phyloP scores from a whole-genome alignment of 2,888 invertebrate species.

The Heliconius aoede region DNA sequence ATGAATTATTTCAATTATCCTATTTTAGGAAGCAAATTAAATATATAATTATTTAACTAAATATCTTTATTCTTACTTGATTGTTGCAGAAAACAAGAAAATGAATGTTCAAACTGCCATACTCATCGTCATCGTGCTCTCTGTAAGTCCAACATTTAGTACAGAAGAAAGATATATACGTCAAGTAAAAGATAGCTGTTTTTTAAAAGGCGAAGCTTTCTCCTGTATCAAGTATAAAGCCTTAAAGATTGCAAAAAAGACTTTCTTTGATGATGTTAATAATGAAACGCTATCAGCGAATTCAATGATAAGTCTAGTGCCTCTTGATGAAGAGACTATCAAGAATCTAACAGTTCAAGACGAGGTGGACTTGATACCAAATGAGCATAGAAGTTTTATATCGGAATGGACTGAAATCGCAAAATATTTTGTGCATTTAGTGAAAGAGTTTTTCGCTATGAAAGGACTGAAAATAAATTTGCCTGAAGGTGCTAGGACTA shows the following conservation, averaged over 20 bases:
- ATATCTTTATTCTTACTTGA: not conserved
- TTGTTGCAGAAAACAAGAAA: conserved; percentile 39
- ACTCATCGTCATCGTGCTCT: conserved; percentile 32
- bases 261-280: conserved; percentile 68
- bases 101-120: conserved; percentile 39
- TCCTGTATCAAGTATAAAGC: conserved; percentile 78
- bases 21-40: not conserved
- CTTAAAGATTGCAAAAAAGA: conserved; percentile 71
- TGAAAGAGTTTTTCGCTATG: conserved; percentile 73
- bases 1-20: too few relatives aligned
- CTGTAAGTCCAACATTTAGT: conserved; percentile 34
- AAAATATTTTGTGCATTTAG: conserved; percentile 72
- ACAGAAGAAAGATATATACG: conserved; percentile 72
- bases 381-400: conserved; percentile 67
- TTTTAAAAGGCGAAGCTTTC: conserved; percentile 70
- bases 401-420: conserved; percentile 78
- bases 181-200: conserved; percentile 76
- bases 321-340: conserved; percentile 67
- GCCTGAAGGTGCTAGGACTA: conserved; percentile 75
- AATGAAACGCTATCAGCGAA: conserved; percentile 70
- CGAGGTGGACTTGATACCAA: conserved; percentile 53
- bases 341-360: conserved; percentile 59
- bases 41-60: not conserved
- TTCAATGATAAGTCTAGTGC: conserved; percentile 70
- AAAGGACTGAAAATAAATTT: conserved; percentile 73